Evolutionary conservation across 1,140 invertebrate species (phyloP).

Genomic region (Bombus affinis): DNA sequence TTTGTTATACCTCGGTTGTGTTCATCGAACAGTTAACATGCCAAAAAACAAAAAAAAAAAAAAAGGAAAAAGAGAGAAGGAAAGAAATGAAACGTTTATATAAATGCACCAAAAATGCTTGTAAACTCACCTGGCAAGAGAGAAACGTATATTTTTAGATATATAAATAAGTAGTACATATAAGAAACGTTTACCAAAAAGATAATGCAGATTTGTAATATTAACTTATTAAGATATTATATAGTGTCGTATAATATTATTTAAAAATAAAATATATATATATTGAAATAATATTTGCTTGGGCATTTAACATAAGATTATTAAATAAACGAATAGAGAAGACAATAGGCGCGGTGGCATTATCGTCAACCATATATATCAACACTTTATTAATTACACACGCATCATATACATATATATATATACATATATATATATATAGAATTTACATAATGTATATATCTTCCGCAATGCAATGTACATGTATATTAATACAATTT

Average conservation of each 20-base stretch:
- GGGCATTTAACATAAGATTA: neutral
- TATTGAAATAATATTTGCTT: neutral
- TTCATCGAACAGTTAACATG: neutral
- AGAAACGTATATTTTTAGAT: neutral
- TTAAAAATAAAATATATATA: neutral
- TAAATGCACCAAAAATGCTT: neutral
- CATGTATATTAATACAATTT: slow-evolving; percentile 70
- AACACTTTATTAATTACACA: slow-evolving; percentile 78
- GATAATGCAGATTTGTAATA: neutral
- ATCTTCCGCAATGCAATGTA: slow-evolving; percentile 69
- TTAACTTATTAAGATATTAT: slow-evolving; percentile 3
- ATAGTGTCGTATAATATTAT: too few relatives aligned
- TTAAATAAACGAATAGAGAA: slow-evolving; percentile 6
- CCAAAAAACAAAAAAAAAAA: neutral
- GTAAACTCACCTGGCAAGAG: neutral
- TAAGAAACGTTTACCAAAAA: slow-evolving; percentile 18
- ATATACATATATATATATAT: slow-evolving; percentile 72
- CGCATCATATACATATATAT: slow-evolving; percentile 71
- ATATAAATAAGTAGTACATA: neutral
- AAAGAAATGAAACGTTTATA: too few relatives aligned
- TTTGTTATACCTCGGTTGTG: slow-evolving; percentile 3
- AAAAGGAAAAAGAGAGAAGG: too few relatives aligned
- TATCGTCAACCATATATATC: slow-evolving; percentile 72
- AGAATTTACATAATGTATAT: slow-evolving; percentile 70
- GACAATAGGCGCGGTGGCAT: slow-evolving; percentile 15